phyloP scores from a whole-genome alignment of 2,888 invertebrate genomes.

The Idaea dimidiata region DNA sequence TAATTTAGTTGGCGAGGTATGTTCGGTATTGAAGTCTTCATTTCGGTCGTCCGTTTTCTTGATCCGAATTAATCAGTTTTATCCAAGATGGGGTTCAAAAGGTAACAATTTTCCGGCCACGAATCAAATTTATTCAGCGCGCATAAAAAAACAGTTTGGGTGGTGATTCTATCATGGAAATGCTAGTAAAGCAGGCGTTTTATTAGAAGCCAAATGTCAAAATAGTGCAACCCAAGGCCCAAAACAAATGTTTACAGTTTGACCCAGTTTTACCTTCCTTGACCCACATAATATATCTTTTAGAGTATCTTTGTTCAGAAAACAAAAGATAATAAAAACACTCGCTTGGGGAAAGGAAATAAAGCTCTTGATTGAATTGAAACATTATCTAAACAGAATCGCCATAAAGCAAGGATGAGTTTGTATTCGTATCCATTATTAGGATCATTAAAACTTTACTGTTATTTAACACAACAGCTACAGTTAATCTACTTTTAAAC shows the following conservation, averaged over 20 bases:
- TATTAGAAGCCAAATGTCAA: too few species aligned
- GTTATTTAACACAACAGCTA: slow-evolving; percentile 27
- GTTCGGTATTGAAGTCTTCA: too few species aligned
- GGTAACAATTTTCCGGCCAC: too few species aligned
- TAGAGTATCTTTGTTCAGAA: background rate
- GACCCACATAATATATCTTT: slow-evolving; percentile 1
- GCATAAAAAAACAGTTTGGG: too few species aligned
- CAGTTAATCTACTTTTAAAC: slow-evolving; percentile 22
- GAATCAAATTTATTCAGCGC: too few species aligned
- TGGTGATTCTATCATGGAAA: too few species aligned
- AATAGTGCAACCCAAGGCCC: background rate
- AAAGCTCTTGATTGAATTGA: slow-evolving; percentile 2
- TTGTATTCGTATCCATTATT: slow-evolving; percentile 28
- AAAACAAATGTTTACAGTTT: slow-evolving; percentile 1
- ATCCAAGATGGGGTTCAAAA: too few species aligned
- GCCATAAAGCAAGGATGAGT: slow-evolving; percentile 17
- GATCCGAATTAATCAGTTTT: too few species aligned
- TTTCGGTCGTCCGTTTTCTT: too few species aligned
- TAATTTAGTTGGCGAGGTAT: too few species aligned
- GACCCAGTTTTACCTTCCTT: background rate
- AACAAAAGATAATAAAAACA: slow-evolving; percentile 1
- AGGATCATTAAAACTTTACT: slow-evolving; percentile 25
- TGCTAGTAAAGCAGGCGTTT: too few species aligned
- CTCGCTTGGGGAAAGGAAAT: slow-evolving; percentile 2
- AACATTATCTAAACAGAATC: slow-evolving; percentile 1